Evolutionary conservation across 2,113 vertebrate species (phyloP).

Genomic region (Myrmophylax atrothorax): DNA sequence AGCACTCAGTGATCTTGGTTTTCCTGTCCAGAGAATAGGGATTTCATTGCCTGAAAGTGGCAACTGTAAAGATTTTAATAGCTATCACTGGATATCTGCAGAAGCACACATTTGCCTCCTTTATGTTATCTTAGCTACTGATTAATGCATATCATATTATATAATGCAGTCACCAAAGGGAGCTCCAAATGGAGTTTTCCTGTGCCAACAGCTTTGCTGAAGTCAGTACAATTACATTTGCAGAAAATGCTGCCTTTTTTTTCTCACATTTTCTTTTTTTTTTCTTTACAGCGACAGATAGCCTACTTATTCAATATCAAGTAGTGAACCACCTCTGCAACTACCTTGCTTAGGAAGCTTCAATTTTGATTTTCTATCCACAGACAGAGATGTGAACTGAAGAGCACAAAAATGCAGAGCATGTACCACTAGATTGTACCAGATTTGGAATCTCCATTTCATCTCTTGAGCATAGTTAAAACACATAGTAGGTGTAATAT

Average conservation of each 20-base stretch:
- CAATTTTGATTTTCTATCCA: not conserved
- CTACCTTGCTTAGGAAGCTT: not conserved
- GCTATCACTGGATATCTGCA: not conserved
- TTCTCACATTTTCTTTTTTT: no score
- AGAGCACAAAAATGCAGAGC: not conserved
- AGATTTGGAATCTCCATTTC: not conserved
- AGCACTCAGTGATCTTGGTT: not conserved
- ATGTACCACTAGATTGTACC: fast-evolving
- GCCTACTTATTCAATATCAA: not conserved
- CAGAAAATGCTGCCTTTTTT: not conserved
- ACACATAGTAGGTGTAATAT: not conserved
- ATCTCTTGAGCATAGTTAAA: fast-evolving
- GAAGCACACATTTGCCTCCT: not conserved
- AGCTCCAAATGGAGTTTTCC: not conserved
- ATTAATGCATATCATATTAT: not conserved
- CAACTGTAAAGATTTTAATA: not conserved
- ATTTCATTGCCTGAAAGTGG: not conserved
- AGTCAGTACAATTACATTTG: not conserved
- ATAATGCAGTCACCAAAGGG: not conserved
- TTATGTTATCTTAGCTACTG: not conserved
- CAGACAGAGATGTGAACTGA: fast-evolving
- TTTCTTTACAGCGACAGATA: not conserved
- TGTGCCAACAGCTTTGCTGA: not conserved
- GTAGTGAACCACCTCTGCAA: not conserved
- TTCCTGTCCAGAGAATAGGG: not conserved